A percentile compares a stretch with the other conserved stretches of the same genome.
Conservation (phyloP, 2,113 vertebrate genomes). For the Thryonomys swinderianus region DNA sequence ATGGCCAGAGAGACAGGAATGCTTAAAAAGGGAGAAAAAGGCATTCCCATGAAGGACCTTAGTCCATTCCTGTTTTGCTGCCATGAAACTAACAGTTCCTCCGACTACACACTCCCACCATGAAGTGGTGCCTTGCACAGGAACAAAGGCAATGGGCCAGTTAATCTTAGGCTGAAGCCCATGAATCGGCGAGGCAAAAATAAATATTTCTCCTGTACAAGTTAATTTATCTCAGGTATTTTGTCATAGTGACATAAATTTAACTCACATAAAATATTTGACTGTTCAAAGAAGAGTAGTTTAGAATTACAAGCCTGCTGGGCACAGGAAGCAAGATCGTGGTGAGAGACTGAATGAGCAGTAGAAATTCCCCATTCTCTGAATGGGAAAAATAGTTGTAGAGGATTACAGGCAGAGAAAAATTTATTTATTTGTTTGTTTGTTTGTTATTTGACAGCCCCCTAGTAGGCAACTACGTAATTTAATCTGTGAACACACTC, state of each 20-base stretch:
- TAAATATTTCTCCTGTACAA: neutral
- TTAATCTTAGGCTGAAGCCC: neutral
- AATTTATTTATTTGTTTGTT: too few species aligned
- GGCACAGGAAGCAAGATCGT: neutral
- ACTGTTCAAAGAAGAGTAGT: neutral
- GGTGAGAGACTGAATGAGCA: neutral
- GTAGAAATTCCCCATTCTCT: neutral
- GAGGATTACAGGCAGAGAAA: neutral
- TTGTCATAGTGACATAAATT: neutral
- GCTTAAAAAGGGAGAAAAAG: conserved; percentile 9
- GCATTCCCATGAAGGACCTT: neutral
- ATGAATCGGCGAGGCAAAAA: neutral
- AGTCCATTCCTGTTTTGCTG: neutral
- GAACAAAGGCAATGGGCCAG: neutral
- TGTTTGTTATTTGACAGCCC: too few species aligned
- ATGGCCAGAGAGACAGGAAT: neutral
- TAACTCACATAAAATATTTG: neutral
- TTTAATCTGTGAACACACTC: neutral
- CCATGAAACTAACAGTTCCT: neutral
- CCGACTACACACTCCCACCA: neutral
- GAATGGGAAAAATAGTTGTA: neutral
- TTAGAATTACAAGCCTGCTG: conserved; percentile 1
- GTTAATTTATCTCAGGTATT: neutral
- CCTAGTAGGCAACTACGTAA: neutral
- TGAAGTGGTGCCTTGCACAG: neutral